These are phyloP conservation scores for Melanotus villosus DNA, from an alignment of 2,888 invertebrate genomes.

Conservation along the genomic window DNA sequence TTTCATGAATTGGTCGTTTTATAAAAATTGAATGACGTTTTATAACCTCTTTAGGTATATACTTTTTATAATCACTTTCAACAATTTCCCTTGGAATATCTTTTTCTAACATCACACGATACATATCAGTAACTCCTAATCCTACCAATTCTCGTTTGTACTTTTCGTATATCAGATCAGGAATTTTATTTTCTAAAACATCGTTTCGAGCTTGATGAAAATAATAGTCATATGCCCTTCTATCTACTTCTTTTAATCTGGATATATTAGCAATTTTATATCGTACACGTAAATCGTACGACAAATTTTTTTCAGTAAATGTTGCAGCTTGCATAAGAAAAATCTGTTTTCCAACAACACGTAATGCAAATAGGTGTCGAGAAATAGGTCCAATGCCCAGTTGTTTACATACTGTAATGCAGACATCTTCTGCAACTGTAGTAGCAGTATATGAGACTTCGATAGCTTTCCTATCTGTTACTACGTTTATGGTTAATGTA, in stretches of 20 bases:
- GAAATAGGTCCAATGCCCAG: conserved; percentile 83
- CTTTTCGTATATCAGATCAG: conserved; percentile 84
- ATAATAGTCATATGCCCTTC: conserved; percentile 85
- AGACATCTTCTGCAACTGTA: conserved; percentile 79
- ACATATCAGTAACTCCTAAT: conserved; percentile 90
- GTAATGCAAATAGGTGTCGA: conserved; percentile 83
- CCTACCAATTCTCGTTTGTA: conserved; percentile 86
- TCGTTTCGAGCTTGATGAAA: conserved; percentile 89
- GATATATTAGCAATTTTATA: conserved; percentile 80
- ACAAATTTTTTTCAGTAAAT: conserved; percentile 69
- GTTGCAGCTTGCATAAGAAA: conserved; percentile 78
- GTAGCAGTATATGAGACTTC: conserved; percentile 51
- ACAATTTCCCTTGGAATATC: conserved; percentile 77
- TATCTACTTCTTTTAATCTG: conserved; percentile 78
- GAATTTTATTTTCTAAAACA: conserved; percentile 84
- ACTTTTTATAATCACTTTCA: conserved; percentile 85
- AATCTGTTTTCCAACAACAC: conserved; percentile 68
- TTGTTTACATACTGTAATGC: conserved; percentile 79
- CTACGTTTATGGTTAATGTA: conserved; percentile 30
- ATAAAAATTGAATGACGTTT: conserved; percentile 83
- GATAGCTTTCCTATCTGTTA: conserved; percentile 54
- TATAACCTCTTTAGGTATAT: conserved; percentile 85
- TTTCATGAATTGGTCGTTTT: conserved; percentile 81
- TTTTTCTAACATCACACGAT: conserved; percentile 84
- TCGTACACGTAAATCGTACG: conserved; percentile 84